Evolutionary conservation across 2,797 vertebrate species (phyloP), one percentile per base, ranked within the genome.

Genomic region (Salmo trutta): DNA sequence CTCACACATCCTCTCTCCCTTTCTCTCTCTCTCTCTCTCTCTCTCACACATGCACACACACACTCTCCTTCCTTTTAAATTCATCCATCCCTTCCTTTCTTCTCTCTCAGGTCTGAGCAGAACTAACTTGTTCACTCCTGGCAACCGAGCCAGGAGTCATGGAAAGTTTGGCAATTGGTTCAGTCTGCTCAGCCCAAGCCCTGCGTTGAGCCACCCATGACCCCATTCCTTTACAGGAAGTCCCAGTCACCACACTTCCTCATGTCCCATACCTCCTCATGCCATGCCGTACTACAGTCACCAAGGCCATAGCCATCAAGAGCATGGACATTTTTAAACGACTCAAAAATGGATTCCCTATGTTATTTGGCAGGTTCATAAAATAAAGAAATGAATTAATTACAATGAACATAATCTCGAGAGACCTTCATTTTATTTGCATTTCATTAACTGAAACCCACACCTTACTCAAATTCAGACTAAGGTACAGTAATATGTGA

Each of bases 101-200:
- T 71, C 69, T 14, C 21, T 51, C 69, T 24, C 69, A 51, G 41
- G 69, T 41, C 10, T 12, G n/a, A 24, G 36, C 41, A 51, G 69
- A 71, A 51, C 68, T 70, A 70, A 41, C 36, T n/a, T 36, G 27
- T 24, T 64, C 59, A 27, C 59, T 64, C 59, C n/a, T 41, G 21
- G 19, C 36, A 24, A 8, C 41, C 17, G 16, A 24, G 69, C 41
- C 4, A 47, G 41, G 17, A 70, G 69, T 71, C 69, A 71, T 21
- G 41, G 69, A 47, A 47, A n/a, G n/a, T 71, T 51, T 71, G n/a
- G 33, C 69, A 21, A 71, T 71, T 71, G 21, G 69, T 71, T 71
- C 69, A n/a, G 69, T 12, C 69, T 5, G 21, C 69, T 52, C 21
- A 52, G 69, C n/a, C 19, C 67, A 69, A 19, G 6, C 67, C 17